Evolutionary conservation across 2,888 invertebrate species (phyloP).

Genomic region (Drosophila tripunctata): DNA sequence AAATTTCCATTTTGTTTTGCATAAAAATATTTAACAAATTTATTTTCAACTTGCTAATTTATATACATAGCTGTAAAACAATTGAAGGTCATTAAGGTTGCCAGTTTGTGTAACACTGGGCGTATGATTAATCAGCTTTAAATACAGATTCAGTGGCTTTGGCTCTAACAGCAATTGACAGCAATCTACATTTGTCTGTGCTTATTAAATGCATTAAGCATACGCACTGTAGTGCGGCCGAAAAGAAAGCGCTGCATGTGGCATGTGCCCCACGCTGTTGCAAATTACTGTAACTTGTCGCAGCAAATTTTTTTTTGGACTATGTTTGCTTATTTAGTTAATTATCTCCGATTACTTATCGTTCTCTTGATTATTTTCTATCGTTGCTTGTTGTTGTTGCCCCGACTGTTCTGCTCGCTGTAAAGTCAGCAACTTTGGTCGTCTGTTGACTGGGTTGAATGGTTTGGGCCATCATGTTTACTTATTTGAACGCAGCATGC

Average conservation of each 20-base stretch:
- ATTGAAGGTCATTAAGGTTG: constrained; percentile 4
- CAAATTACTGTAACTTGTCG: constrained; percentile 42
- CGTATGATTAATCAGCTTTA: constrained; percentile 23
- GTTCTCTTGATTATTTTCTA: constrained; percentile 73
- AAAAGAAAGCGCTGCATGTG: constrained; percentile 28
- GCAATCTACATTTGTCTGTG: too few species aligned
- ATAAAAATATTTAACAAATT: constrained; percentile 54
- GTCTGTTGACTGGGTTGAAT: constrained; percentile 31
- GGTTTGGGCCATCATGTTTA: constrained; percentile 65
- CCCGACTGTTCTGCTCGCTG: constrained; percentile 40
- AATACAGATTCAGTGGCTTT: constrained; percentile 2
- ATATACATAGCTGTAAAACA: constrained; percentile 29
- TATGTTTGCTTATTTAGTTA: constrained; percentile 73
- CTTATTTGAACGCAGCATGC: constrained; percentile 76
- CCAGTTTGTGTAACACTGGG: background rate
- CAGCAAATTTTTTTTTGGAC: constrained; percentile 71
- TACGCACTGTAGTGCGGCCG: constrained; percentile 7
- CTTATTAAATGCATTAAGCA: constrained; percentile 11
- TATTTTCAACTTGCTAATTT: constrained; percentile 30
- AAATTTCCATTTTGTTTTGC: constrained; percentile 52
- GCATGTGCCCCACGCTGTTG: constrained; percentile 7
- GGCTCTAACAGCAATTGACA: background rate
- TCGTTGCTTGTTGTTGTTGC: constrained; percentile 29
- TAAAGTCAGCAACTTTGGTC: constrained; percentile 72
- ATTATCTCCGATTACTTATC: constrained; percentile 74